A percentile compares a stretch with the other conserved stretches of the same genome.
Conservation (phyloP, 2,113 vertebrate genomes). For the Scopus umbretta region DNA sequence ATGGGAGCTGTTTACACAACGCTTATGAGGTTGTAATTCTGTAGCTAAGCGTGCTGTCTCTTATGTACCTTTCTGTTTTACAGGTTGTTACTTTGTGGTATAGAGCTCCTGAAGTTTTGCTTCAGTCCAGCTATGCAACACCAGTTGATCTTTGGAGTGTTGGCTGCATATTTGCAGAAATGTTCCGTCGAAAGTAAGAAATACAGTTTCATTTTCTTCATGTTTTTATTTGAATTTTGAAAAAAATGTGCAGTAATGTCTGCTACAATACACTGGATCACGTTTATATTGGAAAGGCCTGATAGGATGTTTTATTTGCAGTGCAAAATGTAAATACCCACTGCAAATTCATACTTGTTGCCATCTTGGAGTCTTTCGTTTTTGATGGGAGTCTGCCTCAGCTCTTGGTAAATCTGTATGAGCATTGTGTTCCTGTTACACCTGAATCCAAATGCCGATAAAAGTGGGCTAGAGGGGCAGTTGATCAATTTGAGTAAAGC, state of each 20-base stretch:
- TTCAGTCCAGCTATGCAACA: conserved; percentile 97
- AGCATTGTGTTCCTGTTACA: background rate
- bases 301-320: background rate
- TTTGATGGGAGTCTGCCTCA: background rate
- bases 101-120: conserved; percentile 93
- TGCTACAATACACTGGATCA: background rate
- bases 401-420: background rate
- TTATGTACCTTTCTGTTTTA: conserved; percentile 40
- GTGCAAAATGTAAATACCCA: background rate
- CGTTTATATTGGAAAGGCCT: background rate
- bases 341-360: background rate
- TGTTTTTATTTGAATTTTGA: background rate
- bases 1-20: background rate
- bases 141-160: conserved; percentile 98
- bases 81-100: conserved; percentile 99
- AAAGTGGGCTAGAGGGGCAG: background rate
- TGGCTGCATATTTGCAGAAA: conserved; percentile 98
- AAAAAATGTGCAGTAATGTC: background rate
- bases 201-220: conserved; percentile 12
- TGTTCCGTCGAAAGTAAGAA: conserved; percentile 96
- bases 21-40: background rate
- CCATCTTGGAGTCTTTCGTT: background rate
- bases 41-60: background rate
- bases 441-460: background rate
- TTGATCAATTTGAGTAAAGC: background rate